phyloP scores from a whole-genome alignment of 1,140 invertebrate genomes.

The Antheraea mylitta region DNA sequence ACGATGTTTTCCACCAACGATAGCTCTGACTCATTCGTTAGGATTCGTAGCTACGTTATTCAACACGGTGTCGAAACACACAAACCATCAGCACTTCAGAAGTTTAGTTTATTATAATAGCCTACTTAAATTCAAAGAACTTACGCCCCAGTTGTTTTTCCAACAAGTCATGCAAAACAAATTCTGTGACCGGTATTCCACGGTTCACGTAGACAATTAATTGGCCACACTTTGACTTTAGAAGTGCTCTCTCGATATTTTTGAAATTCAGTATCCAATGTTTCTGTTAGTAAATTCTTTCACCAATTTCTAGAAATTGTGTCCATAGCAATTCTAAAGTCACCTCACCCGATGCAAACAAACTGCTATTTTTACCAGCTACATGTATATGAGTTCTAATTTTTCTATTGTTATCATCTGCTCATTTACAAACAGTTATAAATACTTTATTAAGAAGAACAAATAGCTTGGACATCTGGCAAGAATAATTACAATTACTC shows the following conservation, averaged over 20 bases:
- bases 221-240: background rate
- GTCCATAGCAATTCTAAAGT: background rate
- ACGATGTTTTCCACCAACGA: too few relatives aligned
- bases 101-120: too few relatives aligned
- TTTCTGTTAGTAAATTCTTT: background rate
- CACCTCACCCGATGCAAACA: background rate
- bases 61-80: too few relatives aligned
- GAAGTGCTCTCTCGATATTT: background rate
- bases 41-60: too few relatives aligned
- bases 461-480: background rate
- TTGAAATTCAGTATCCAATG: background rate
- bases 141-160: too few relatives aligned
- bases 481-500: background rate
- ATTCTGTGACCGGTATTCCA: background rate
- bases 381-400: background rate
- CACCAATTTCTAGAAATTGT: background rate
- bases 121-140: too few relatives aligned
- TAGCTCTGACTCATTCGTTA: too few relatives aligned
- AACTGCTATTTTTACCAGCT: background rate
- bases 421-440: too few relatives aligned
- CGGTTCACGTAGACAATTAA: background rate
- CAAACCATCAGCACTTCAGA: too few relatives aligned
- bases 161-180: background rate
- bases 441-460: too few relatives aligned
- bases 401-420: too few relatives aligned